Conservation (phyloP, 2,113 vertebrate species). For the Rhynchopsitta pachyrhyncha region DNA sequence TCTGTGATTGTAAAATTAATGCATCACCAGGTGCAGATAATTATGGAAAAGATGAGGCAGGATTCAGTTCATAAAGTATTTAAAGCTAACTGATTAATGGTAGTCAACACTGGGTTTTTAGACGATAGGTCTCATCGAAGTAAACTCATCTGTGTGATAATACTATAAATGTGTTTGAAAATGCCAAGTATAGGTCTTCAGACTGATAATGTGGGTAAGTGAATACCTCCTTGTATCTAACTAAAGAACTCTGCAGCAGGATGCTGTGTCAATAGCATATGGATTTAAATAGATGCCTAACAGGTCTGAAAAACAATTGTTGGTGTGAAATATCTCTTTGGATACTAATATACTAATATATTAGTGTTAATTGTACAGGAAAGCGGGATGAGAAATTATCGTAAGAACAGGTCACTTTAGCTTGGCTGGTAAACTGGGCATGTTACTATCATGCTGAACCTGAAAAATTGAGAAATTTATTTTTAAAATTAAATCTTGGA, state of each 20-base stretch:
- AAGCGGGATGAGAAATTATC: neutral
- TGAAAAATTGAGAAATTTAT: neutral
- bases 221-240: neutral
- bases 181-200: neutral
- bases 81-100: neutral
- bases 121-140: neutral
- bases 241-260: neutral
- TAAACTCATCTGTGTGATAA: neutral
- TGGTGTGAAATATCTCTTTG: neutral
- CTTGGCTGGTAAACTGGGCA: neutral
- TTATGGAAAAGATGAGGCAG: neutral
- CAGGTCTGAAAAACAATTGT: neutral
- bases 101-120: neutral
- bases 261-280: neutral
- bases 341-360: neutral
- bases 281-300: neutral
- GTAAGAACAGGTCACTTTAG: neutral
- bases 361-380: neutral
- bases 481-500: neutral
- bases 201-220: neutral
- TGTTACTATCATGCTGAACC: neutral
- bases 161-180: neutral
- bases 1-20: neutral
- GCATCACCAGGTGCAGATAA: neutral
- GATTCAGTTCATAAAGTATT: neutral